Conservation (phyloP, 1,140 invertebrate genomes). For the Orchesella cincta region DNA sequence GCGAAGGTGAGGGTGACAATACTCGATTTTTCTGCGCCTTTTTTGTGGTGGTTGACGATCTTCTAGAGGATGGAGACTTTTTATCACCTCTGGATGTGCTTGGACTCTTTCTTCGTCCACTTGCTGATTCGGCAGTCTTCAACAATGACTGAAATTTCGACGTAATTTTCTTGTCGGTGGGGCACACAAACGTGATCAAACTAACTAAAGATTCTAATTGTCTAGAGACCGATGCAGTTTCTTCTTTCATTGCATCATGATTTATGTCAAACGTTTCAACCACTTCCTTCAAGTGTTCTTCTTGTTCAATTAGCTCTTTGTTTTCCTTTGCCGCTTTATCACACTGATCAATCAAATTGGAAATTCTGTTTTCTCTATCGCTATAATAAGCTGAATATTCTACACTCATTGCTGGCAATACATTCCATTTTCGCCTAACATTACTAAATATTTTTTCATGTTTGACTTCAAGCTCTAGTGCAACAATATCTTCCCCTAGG, state of each 20-base stretch:
- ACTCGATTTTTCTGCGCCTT: slow-evolving; percentile 1
- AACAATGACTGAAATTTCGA: background rate
- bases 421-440: slow-evolving; percentile 89
- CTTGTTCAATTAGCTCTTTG: slow-evolving; percentile 37
- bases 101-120: background rate
- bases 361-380: slow-evolving; percentile 76
- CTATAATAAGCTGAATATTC: slow-evolving; percentile 94
- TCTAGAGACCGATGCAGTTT: background rate
- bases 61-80: background rate
- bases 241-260: slow-evolving; percentile 35
- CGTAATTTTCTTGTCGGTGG: background rate
- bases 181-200: background rate
- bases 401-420: slow-evolving; percentile 84
- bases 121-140: background rate
- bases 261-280: slow-evolving; percentile 34
- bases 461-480: slow-evolving; percentile 76
- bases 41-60: background rate
- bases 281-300: slow-evolving; percentile 41
- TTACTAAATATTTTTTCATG: slow-evolving; percentile 77
- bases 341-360: slow-evolving; percentile 44
- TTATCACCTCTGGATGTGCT: background rate
- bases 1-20: background rate
- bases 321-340: slow-evolving; percentile 43
- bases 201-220: background rate
- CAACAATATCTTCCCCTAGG: slow-evolving; percentile 80